Evolutionary conservation across 2,888 invertebrate species (phyloP), one percentile per base, ranked within the genome.

Genomic region (Aporophyla lueneburgensis): DNA sequence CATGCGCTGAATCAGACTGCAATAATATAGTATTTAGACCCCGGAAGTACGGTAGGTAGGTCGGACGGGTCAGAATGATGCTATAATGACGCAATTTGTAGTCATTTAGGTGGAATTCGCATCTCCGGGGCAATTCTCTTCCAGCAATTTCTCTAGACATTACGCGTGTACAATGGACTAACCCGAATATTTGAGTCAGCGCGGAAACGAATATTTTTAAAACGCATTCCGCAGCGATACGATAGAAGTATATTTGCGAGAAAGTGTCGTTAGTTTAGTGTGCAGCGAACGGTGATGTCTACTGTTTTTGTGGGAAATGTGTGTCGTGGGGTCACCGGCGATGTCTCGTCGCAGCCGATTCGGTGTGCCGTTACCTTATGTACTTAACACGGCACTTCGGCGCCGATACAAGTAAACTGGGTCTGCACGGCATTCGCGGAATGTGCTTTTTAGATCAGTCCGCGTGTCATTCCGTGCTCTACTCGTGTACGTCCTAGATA

Each of bases 331-430:
- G 92, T 92, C 92, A 88, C 78, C 80, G 84, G 75, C 84, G 87
- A 85, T 75, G 81, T 82, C 85, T 86, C 87, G 74, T 73, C 83
- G 88, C 84, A 86, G 85, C 86, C 82, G 89, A 89, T 87, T 87
- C 87, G 76, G 83, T 86, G 87, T 92, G 88, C 93, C 93, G 92
- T 92, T 93, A 92, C 77, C 21, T 78, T 81, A 67, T 67, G 85
- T 88, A 88, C 88, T 86, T 82, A 79, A 79, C 76, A 74, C 86
- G 73, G 76, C 88, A 77, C 72, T 76, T 63, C 69, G 84, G 81
- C 83, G 86, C 87, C 83, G 76, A 75, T 70, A 79, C 74, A 75
- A 80, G 83, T 82, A 82, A 91, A 89, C 81, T 87, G 82, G 88
- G 86, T 78, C 88, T 86, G 76, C 74, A 78, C 74, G 76, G 74